phyloP scores from a whole-genome alignment of 2,797 vertebrate genomes.

The Tragopan temminckii region DNA sequence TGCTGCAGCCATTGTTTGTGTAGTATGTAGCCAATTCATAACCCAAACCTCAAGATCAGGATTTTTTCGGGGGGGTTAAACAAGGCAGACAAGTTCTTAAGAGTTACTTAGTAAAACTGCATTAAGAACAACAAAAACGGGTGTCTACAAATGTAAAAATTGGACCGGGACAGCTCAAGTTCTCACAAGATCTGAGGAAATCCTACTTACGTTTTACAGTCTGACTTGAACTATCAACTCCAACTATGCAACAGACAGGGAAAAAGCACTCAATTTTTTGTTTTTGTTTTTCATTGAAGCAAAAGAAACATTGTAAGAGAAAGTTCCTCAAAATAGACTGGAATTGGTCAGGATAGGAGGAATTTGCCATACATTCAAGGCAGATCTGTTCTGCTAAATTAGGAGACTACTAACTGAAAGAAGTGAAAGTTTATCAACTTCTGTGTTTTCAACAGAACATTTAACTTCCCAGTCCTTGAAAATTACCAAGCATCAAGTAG shows the following conservation, averaged over 20 bases:
- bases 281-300: background rate
- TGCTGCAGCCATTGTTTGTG: background rate
- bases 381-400: background rate
- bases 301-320: background rate
- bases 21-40: background rate
- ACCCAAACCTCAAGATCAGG: background rate
- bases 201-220: background rate
- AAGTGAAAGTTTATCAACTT: background rate
- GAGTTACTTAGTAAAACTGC: background rate
- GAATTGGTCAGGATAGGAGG: background rate
- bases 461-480: background rate
- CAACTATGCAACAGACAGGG: background rate
- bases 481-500: constrained; percentile 97
- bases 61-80: background rate
- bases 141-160: background rate
- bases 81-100: background rate
- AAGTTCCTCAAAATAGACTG: background rate
- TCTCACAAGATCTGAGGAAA: background rate
- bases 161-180: background rate
- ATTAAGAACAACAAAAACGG: background rate
- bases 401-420: background rate
- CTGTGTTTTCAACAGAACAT: background rate
- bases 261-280: background rate
- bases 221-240: background rate
- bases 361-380: background rate